These are phyloP conservation scores for Microcaecilia unicolor DNA, from an alignment of 2,797 vertebrate species.

Conservation along the genomic window DNA sequence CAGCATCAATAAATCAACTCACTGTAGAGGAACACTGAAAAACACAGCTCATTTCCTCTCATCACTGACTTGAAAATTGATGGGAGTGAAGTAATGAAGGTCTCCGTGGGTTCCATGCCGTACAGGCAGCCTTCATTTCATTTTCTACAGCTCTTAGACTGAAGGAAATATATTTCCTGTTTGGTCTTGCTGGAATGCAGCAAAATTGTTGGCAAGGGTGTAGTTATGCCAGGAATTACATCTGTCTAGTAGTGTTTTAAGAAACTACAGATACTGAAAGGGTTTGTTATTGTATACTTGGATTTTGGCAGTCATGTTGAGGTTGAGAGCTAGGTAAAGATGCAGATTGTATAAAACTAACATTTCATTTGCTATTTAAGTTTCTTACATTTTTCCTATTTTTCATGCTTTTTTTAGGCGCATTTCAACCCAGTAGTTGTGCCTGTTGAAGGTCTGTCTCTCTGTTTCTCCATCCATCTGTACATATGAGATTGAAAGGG, in stretches of 20 bases:
- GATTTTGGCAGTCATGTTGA: background rate
- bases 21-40: too few species aligned
- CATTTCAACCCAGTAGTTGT: too few species aligned
- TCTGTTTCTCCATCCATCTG: too few species aligned
- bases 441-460: too few species aligned
- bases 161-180: conserved; percentile 21
- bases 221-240: conserved; percentile 16
- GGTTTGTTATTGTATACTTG: conserved; percentile 1
- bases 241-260: conserved; percentile 8
- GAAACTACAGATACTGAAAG: conserved; percentile 8
- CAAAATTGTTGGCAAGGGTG: conserved; percentile 14
- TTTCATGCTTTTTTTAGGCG: too few species aligned
- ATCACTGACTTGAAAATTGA: background rate
- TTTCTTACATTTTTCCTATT: background rate
- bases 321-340: conserved; percentile 15
- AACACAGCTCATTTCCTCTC: conserved; percentile 3
- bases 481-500: too few species aligned
- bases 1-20: too few species aligned
- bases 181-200: conserved; percentile 14
- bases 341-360: background rate
- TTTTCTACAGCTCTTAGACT: conserved; percentile 12
- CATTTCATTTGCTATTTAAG: background rate
- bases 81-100: conserved; percentile 10
- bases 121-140: conserved; percentile 5
- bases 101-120: conserved; percentile 10